These are phyloP conservation scores for Agrotis exclamationis DNA, from an alignment of 2,888 invertebrate species.

Conservation along the genomic window DNA sequence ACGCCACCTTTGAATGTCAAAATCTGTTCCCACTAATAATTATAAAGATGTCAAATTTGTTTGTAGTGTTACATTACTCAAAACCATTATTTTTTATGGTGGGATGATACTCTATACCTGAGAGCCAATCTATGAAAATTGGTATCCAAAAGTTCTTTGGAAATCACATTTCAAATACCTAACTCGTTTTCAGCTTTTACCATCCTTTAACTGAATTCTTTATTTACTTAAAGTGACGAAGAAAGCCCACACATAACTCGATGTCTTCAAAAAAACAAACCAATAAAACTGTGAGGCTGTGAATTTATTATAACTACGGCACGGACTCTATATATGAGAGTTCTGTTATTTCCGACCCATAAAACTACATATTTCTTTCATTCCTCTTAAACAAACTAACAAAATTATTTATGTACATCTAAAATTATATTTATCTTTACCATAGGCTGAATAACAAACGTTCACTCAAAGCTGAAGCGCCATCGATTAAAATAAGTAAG, in stretches of 20 bases:
- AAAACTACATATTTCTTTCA: slow-evolving; percentile 59
- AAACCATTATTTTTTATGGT: too few species aligned
- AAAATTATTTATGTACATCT: slow-evolving; percentile 46
- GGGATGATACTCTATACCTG: too few species aligned
- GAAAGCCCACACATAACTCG: slow-evolving; percentile 36
- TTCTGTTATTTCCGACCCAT: slow-evolving; percentile 22
- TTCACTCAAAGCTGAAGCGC: slow-evolving; percentile 42
- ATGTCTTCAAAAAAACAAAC: slow-evolving; percentile 10
- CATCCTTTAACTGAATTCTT: background rate
- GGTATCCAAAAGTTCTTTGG: too few species aligned
- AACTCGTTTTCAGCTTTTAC: too few species aligned
- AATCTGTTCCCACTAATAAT: too few species aligned
- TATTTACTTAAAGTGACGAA: background rate
- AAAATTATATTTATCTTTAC: slow-evolving; percentile 50
- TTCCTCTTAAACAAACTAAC: slow-evolving; percentile 46
- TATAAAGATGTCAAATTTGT: too few species aligned
- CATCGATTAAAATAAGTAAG: slow-evolving; percentile 70
- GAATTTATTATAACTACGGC: slow-evolving; percentile 14
- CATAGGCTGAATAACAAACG: slow-evolving; percentile 39
- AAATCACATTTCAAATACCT: too few species aligned
- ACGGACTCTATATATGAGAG: slow-evolving; percentile 23
- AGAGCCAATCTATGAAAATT: too few species aligned
- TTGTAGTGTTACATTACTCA: too few species aligned
- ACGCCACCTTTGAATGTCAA: too few species aligned
- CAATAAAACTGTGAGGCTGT: slow-evolving; percentile 6